phyloP scores from a whole-genome alignment of 37 sponge, comb jelly and placozoan species.

The Cliona cf. orientalis region DNA sequence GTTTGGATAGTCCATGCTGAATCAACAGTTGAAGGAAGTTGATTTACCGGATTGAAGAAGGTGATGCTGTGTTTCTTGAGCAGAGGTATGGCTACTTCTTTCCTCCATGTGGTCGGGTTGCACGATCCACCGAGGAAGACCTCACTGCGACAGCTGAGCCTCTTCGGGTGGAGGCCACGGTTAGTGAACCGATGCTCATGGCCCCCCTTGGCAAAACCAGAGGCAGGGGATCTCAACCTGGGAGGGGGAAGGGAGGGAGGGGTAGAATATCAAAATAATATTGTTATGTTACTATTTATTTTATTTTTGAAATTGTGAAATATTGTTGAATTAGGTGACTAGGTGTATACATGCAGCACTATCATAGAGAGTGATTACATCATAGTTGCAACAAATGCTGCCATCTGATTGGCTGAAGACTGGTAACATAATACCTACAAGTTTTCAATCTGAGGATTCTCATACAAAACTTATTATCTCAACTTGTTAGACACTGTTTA shows the following conservation, averaged over 20 bases:
- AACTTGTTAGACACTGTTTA: too few species aligned
- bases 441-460: too few species aligned
- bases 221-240: not conserved
- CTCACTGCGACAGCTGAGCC: not conserved
- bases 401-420: too few species aligned
- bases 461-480: too few species aligned
- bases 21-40: not conserved
- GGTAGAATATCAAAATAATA: not conserved
- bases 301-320: too few species aligned
- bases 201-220: not conserved
- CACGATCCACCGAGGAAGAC: conserved; percentile 96
- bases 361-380: too few species aligned
- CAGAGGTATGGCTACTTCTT: conserved; percentile 75
- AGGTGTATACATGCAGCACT: too few species aligned
- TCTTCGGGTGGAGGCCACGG: not conserved
- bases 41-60: conserved; percentile 86
- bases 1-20: not conserved
- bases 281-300: not conserved
- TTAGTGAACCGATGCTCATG: not conserved
- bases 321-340: too few species aligned
- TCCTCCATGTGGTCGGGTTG: conserved; percentile 96
- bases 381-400: too few species aligned
- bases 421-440: too few species aligned
- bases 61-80: conserved; percentile 64
- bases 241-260: conserved; percentile 2